Conservation (phyloP, 1,140 invertebrate species). For the Drosophila tani region DNA sequence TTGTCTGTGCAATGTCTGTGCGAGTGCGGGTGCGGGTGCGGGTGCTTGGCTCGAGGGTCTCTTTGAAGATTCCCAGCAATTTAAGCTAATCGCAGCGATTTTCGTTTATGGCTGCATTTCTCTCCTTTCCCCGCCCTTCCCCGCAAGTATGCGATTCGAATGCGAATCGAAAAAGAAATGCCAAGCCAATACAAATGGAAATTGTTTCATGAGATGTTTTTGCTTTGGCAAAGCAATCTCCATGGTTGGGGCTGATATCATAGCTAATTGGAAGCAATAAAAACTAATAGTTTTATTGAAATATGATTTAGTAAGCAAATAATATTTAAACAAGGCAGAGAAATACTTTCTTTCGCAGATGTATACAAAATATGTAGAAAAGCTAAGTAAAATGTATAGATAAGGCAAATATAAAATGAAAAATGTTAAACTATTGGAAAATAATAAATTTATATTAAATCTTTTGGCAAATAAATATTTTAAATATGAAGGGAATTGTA, state of each 20-base stretch:
- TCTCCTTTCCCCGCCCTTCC: slow-evolving; percentile 12
- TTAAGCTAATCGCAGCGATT: slow-evolving; percentile 76
- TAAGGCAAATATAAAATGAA: background rate
- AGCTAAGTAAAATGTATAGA: background rate
- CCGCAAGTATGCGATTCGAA: slow-evolving; percentile 12
- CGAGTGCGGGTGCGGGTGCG: slow-evolving; percentile 2
- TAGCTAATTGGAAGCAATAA: slow-evolving; percentile 45
- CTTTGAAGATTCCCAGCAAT: slow-evolving; percentile 69
- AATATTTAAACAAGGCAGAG: background rate
- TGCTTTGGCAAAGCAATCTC: background rate
- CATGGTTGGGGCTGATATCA: slow-evolving; percentile 9
- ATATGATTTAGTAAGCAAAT: slow-evolving; percentile 6
- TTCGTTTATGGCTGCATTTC: slow-evolving; percentile 65
- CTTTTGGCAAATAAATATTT: slow-evolving; percentile 4
- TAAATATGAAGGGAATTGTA: background rate
- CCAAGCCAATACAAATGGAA: slow-evolving; percentile 23
- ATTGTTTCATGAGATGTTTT: slow-evolving; percentile 12
- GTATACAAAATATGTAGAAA: slow-evolving; percentile 1
- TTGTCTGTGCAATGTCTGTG: slow-evolving; percentile 65
- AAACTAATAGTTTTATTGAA: slow-evolving; percentile 36
- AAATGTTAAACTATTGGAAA: slow-evolving; percentile 7
- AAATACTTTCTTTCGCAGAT: slow-evolving; percentile 14
- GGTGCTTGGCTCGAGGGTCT: slow-evolving; percentile 43
- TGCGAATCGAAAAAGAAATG: slow-evolving; percentile 29
- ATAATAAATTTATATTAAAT: slow-evolving; percentile 6